phyloP scores from a whole-genome alignment of 2,797 vertebrate species.

The Rhyacichthys aspro region DNA sequence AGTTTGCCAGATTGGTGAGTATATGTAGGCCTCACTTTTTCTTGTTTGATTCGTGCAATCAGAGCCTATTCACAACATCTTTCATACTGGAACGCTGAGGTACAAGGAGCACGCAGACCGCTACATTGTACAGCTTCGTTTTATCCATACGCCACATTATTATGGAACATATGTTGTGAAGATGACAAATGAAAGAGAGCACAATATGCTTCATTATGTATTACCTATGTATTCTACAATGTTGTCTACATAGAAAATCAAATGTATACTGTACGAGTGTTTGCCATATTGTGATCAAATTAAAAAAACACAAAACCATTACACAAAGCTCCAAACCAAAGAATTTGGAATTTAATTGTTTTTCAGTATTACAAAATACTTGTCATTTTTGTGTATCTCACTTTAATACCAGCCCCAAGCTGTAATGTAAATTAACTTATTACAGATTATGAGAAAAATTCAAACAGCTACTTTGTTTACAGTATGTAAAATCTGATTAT shows the following conservation, averaged over 20 bases:
- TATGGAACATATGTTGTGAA: slow-evolving; percentile 30
- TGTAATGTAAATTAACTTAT: slow-evolving; percentile 31
- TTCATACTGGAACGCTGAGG: slow-evolving; percentile 51
- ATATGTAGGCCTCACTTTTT: slow-evolving; percentile 30
- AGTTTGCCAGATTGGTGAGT: slow-evolving; percentile 57
- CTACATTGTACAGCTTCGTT: slow-evolving; percentile 57
- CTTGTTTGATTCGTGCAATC: slow-evolving; percentile 67
- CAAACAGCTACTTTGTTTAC: slow-evolving; percentile 29
- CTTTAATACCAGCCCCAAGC: slow-evolving; percentile 13
- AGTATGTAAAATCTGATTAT: slow-evolving; percentile 40
- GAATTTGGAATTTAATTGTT: neutral
- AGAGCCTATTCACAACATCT: slow-evolving; percentile 65
- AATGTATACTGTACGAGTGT: neutral
- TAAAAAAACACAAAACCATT: neutral
- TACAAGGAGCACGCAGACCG: slow-evolving; percentile 64
- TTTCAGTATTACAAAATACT: neutral
- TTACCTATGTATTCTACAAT: too few relatives aligned
- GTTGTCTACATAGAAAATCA: too few relatives aligned
- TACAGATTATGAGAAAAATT: slow-evolving; percentile 21
- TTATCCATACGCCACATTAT: slow-evolving; percentile 59
- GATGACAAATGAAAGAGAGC: too few relatives aligned
- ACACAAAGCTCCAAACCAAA: neutral
- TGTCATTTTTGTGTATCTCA: neutral
- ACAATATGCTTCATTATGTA: too few relatives aligned
- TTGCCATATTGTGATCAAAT: too few relatives aligned